These are phyloP conservation scores for Apodemus sylvaticus DNA, from an alignment of 2,113 vertebrate genomes.

Conservation along the genomic window DNA sequence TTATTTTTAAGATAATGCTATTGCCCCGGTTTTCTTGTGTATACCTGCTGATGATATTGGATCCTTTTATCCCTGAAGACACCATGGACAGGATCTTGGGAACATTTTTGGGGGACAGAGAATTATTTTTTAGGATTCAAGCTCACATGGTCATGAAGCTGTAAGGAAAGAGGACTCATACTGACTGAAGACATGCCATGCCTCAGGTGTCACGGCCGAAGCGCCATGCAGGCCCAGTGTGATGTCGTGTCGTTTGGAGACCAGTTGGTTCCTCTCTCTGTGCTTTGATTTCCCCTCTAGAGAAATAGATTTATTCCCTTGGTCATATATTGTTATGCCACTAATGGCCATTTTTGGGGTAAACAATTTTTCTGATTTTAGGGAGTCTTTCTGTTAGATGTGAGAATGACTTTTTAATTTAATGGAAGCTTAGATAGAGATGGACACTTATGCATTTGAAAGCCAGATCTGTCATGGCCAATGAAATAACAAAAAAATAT, in stretches of 20 bases:
- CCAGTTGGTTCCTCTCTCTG: not conserved
- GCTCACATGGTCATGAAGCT: not conserved
- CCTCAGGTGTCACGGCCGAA: not conserved
- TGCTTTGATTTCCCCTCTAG: conserved; percentile 9
- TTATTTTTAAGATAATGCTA: not conserved
- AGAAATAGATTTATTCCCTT: not conserved
- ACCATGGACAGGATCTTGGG: not conserved
- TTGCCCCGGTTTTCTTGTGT: not conserved
- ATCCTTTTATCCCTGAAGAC: not conserved
- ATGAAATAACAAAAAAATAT: not conserved
- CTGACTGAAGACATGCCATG: not conserved
- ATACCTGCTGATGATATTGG: not conserved
- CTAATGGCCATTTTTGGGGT: not conserved
- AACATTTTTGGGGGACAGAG: not conserved
- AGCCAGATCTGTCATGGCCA: not conserved
- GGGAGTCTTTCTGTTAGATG: conserved; percentile 33
- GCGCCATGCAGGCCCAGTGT: not conserved
- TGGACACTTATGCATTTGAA: not conserved
- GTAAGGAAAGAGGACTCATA: not conserved
- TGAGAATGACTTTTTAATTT: not conserved
- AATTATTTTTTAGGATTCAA: not conserved
- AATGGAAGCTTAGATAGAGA: not conserved
- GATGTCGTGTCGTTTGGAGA: not conserved
- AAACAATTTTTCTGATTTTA: conserved; percentile 6
- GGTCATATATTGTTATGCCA: not conserved